A percentile compares a stretch with the other conserved stretches of the same genome.
Evolutionary conservation across 2,888 invertebrate species (phyloP).

Genomic region (Amphimallon solstitiale): DNA sequence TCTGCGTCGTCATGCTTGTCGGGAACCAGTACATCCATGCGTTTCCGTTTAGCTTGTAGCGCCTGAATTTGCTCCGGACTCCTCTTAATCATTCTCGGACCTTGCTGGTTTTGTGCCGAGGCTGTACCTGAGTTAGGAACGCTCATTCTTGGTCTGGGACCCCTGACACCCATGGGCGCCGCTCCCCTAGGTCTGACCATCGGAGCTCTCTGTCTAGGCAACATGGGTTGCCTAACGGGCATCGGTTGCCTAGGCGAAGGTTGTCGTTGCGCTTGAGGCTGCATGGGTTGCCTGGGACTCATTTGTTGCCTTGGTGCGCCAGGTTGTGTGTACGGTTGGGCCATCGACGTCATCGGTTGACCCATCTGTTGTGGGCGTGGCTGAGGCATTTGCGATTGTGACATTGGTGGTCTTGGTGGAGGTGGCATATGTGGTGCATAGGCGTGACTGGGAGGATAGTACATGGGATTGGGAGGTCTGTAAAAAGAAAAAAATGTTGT

Average conservation of each 20-base stretch:
- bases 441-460: conserved; percentile 58
- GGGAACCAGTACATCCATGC: conserved; percentile 73
- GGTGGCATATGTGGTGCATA: conserved; percentile 62
- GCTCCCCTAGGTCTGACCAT: conserved; percentile 52
- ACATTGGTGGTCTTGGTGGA: conserved; percentile 48
- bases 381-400: conserved; percentile 52
- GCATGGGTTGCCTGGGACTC: conserved; percentile 36
- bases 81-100: conserved; percentile 41
- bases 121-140: conserved; percentile 24
- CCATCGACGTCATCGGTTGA: conserved; percentile 44
- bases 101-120: conserved; percentile 29
- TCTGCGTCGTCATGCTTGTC: conserved; percentile 79
- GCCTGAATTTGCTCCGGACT: conserved; percentile 58
- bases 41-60: conserved; percentile 61
- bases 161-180: conserved; percentile 46
- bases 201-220: conserved; percentile 48
- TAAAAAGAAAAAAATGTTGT: too few species aligned
- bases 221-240: conserved; percentile 47
- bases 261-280: conserved; percentile 37
- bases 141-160: conserved; percentile 46
- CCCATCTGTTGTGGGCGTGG: conserved; percentile 42
- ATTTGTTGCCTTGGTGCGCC: conserved; percentile 44
- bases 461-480: conserved; percentile 58
- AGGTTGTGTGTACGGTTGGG: conserved; percentile 44
- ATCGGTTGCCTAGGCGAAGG: conserved; percentile 42